Evolutionary conservation across 1,140 invertebrate species (phyloP).

Genomic region (Agrypnia vestita): DNA sequence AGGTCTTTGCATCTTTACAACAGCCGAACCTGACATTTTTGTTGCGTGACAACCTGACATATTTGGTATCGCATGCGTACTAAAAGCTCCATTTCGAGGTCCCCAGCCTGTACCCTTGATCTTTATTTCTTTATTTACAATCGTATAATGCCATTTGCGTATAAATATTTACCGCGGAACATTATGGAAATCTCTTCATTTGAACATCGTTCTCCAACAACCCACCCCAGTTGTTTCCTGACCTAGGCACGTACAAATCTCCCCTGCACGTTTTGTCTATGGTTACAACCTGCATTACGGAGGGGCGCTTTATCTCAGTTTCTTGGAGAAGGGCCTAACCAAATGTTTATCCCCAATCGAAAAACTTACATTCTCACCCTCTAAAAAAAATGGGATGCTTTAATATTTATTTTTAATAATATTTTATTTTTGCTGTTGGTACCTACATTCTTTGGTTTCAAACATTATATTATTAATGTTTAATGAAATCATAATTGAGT

Average conservation of each 20-base stretch:
- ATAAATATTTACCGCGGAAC: neutral
- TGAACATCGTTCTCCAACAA: neutral
- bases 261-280: neutral
- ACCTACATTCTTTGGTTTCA: too few relatives aligned
- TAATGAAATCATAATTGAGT: too few relatives aligned
- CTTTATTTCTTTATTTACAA: neutral
- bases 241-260: neutral
- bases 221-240: neutral
- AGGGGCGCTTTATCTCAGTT: neutral
- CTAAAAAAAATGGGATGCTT: neutral
- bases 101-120: too few relatives aligned
- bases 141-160: neutral
- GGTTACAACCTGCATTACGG: neutral
- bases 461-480: too few relatives aligned
- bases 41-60: too few relatives aligned
- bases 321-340: neutral
- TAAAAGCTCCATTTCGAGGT: too few relatives aligned
- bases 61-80: too few relatives aligned
- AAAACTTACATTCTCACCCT: neutral
- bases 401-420: too few relatives aligned
- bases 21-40: too few relatives aligned
- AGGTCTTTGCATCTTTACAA: too few relatives aligned
- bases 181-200: neutral
- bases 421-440: too few relatives aligned
- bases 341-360: neutral